phyloP scores from a whole-genome alignment of 2,113 vertebrate species.

The Lagopus muta region DNA sequence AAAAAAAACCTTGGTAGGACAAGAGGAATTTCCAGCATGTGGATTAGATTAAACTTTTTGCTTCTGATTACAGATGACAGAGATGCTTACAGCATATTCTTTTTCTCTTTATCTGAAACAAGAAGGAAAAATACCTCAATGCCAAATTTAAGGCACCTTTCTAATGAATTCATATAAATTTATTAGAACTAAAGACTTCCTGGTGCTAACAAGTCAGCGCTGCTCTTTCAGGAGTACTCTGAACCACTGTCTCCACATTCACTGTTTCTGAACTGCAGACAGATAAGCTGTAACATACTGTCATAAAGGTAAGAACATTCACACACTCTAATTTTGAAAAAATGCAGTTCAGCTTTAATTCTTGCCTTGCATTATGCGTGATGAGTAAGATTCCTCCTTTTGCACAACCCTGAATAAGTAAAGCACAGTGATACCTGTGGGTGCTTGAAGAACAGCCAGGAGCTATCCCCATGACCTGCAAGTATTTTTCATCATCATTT shows the following conservation, averaged over 20 bases:
- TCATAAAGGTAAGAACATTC: not conserved
- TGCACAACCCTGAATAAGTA: not conserved
- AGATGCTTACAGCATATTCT: not conserved
- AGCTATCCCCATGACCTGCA: not conserved
- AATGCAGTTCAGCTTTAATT: not conserved
- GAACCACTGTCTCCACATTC: not conserved
- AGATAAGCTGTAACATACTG: not conserved
- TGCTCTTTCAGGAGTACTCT: not conserved
- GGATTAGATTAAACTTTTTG: not conserved
- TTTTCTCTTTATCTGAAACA: not conserved
- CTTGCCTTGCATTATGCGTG: not conserved
- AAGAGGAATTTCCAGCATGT: not conserved
- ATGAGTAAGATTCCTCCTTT: not conserved
- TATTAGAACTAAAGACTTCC: not conserved
- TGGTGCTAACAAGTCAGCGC: not conserved
- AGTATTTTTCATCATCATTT: not conserved
- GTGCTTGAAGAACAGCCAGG: not conserved
- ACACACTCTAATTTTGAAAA: not conserved
- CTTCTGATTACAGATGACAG: not conserved
- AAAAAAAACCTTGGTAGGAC: not conserved
- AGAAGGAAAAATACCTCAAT: not conserved
- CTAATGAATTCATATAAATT: not conserved
- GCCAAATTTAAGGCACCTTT: not conserved
- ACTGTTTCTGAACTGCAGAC: not conserved
- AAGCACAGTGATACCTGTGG: not conserved